Evolutionary conservation across 2,888 invertebrate genomes (phyloP), one percentile per base, ranked within the genome.

Genomic region (Palloptera scutellata): DNA sequence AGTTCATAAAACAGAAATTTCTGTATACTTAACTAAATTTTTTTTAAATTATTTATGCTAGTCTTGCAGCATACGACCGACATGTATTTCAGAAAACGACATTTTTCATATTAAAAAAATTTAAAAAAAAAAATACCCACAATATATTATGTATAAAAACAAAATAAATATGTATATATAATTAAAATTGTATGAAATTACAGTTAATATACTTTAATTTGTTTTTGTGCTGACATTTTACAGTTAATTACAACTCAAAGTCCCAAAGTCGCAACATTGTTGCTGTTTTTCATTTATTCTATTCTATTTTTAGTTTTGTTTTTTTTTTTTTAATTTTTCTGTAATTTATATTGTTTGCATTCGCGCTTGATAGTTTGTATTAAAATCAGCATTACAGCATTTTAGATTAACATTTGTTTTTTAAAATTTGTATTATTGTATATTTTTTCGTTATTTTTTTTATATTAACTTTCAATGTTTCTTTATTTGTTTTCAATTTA

Each of bases 371-470:
- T 61, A 40, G 61, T 17, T 52, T 30, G n/a, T 43, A 15, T 41
- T 42, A 15, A 19, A 40, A 17, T 61, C 17, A 43, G 12, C 54
- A 58, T 41, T 40, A 20, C 62, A 19, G 40, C 58, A n/a, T 57
- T 63, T 57, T 51, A 61, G 63, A 62, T 57, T 45, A 55, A 41
- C 19, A 1, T 60, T 66, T 61, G 9, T 61, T 45, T 55, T 17
- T 11, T 15, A 61, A 15, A 40, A 41, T 30, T 57, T 54, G 42
- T 15, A 58, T 17, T 15, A 10, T 53, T 59, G 59, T 58, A 58
- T 60, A n/a, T 59, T 53, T 52, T 20, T 20, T 65, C 9, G 40
- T 13, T 43, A 40, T 45, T 45, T 40, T 41, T 51, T 42, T 61
- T 61, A 59, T 42, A 20, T n/a, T 6, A 61, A 51, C 11, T 19